Evolutionary conservation across 2,888 invertebrate species (phyloP).

Genomic region (Cephus spinipes): DNA sequence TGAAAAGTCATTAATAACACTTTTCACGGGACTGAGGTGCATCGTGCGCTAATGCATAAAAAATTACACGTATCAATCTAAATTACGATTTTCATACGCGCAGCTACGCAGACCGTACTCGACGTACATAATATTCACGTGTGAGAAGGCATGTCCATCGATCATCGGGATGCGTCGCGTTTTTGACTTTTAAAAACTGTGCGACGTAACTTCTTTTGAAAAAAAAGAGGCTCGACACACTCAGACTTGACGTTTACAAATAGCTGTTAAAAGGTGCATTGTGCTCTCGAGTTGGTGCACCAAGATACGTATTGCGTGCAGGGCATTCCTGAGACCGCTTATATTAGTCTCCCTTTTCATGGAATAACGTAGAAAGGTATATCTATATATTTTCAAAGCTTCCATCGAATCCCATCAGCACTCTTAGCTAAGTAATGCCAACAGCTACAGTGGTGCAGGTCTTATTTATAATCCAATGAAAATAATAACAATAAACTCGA

Average conservation of each 20-base stretch:
- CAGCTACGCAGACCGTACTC: neutral
- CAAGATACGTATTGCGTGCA: neutral
- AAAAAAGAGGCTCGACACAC: neutral
- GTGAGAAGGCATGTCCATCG: conserved; percentile 12
- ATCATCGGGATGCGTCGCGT: conserved; percentile 10
- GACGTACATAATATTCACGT: neutral
- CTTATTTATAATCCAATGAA: neutral
- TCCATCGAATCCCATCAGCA: neutral
- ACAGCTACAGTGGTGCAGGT: neutral
- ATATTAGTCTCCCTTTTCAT: neutral
- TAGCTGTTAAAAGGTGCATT: conserved; percentile 16
- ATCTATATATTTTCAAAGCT: neutral
- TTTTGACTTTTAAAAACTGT: neutral
- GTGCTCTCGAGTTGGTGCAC: neutral
- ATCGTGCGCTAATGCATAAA: conserved; percentile 14
- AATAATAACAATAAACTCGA: neutral
- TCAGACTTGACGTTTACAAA: conserved; percentile 17
- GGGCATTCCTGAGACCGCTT: conserved; percentile 1
- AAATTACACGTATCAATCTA: conserved; percentile 23
- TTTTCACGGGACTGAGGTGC: conserved; percentile 5
- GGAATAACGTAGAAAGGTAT: neutral
- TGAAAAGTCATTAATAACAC: conserved; percentile 13
- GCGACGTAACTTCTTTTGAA: conserved; percentile 13
- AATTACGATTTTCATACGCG: conserved; percentile 13
- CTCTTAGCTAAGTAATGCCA: neutral